Conservation (phyloP, 1,140 invertebrate genomes). For the Apis laboriosa region DNA sequence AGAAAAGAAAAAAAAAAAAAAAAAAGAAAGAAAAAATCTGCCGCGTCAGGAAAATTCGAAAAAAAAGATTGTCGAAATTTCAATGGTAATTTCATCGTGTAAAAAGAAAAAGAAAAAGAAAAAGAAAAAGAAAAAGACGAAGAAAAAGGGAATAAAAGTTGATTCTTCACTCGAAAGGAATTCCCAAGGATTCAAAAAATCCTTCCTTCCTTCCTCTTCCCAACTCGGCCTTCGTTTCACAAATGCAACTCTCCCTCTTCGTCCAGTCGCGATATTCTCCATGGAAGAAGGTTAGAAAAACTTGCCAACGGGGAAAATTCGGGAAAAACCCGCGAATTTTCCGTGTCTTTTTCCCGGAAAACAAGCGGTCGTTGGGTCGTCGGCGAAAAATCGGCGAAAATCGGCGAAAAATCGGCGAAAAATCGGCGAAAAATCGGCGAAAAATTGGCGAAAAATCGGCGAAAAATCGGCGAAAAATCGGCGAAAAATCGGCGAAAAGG, state of each 20-base stretch:
- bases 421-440: neutral
- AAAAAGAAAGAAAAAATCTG: too few relatives aligned
- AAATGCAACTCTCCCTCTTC: neutral
- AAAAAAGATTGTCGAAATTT: too few relatives aligned
- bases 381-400: slow-evolving; percentile 21
- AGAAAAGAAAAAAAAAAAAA: too few relatives aligned
- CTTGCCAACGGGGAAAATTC: neutral
- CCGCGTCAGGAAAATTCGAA: too few relatives aligned
- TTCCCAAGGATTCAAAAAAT: neutral
- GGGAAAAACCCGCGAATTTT: slow-evolving; percentile 14
- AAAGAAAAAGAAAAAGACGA: neutral
- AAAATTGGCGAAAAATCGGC: too few relatives aligned
- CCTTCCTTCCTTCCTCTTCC: neutral
- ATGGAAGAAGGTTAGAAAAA: neutral
- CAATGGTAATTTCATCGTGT: neutral
- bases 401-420: neutral
- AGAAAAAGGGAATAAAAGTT: neutral
- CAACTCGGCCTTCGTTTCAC: neutral
- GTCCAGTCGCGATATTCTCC: neutral
- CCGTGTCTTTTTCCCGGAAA: neutral
- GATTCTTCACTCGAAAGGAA: neutral
- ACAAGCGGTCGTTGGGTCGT: slow-evolving; percentile 10
- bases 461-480: slow-evolving; percentile 2
- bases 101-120: neutral
- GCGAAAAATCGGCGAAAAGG: neutral